phyloP scores from a whole-genome alignment of 2,888 invertebrate species.

The Andrena marginata region DNA sequence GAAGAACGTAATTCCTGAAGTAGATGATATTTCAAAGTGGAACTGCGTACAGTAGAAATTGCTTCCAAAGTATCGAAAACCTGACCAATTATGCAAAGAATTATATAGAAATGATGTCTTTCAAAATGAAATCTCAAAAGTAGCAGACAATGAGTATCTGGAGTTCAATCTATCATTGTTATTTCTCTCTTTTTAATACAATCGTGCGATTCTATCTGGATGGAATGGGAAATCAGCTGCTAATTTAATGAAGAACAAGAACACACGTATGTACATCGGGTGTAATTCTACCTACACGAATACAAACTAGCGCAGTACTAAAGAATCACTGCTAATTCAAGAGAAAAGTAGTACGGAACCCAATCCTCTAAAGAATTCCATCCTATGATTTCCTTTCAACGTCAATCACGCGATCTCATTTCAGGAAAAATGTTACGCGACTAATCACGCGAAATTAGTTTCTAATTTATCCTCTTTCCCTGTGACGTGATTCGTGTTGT shows the following conservation, averaged over 20 bases:
- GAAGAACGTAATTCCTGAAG: too few relatives aligned
- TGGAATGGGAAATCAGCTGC: neutral
- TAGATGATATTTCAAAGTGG: too few relatives aligned
- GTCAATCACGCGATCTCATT: constrained; percentile 1
- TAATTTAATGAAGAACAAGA: neutral
- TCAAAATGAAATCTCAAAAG: too few relatives aligned
- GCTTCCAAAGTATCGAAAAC: too few relatives aligned
- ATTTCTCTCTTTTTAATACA: neutral
- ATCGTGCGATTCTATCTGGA: neutral
- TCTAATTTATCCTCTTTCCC: neutral
- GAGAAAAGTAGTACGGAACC: neutral
- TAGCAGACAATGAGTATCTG: too few relatives aligned
- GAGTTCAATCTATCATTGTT: too few relatives aligned
- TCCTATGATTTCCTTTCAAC: neutral
- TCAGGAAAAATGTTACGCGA: neutral
- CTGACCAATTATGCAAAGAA: too few relatives aligned
- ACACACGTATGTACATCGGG: neutral
- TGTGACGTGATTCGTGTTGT: neutral
- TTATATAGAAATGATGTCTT: too few relatives aligned
- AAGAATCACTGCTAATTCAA: neutral
- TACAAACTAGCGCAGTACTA: neutral
- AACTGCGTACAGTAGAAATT: too few relatives aligned
- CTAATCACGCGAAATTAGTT: neutral
- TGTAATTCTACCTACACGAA: too few relatives aligned
- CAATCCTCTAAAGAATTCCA: neutral